Evolutionary conservation across 2,113 vertebrate genomes (phyloP).

Genomic region (Dromas ardeola): DNA sequence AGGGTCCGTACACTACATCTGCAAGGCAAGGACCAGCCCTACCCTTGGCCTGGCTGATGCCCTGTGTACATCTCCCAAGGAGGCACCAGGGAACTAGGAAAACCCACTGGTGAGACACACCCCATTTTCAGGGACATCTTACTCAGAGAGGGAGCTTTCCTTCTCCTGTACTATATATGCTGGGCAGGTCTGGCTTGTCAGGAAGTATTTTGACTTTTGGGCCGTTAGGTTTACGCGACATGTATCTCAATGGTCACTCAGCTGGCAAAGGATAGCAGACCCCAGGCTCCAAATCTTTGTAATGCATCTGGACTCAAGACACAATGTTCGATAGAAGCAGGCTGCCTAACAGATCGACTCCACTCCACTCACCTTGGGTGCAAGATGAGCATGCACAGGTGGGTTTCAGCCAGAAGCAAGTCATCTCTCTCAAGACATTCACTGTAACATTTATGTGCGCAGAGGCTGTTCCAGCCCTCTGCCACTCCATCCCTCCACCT

Average conservation of each 20-base stretch:
- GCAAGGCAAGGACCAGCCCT: background rate
- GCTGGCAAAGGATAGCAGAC: background rate
- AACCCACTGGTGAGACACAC: background rate
- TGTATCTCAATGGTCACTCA: background rate
- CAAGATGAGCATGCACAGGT: accelerated
- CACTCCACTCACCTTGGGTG: background rate
- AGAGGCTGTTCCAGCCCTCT: background rate
- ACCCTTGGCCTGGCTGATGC: background rate
- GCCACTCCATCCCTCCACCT: background rate
- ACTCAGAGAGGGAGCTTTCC: background rate
- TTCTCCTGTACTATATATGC: background rate
- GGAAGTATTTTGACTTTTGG: background rate
- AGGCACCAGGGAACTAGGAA: background rate
- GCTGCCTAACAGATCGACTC: background rate
- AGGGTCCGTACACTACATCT: background rate
- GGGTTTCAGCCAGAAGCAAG: background rate
- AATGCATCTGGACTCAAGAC: accelerated
- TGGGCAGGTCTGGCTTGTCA: background rate
- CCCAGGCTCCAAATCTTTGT: background rate
- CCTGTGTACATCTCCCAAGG: background rate
- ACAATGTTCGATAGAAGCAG: accelerated
- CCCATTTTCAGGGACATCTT: background rate
- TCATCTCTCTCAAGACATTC: background rate
- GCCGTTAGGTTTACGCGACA: background rate
- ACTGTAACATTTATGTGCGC: background rate